phyloP scores from a whole-genome alignment of 2,888 invertebrate species.

The Eristalis tenax region DNA sequence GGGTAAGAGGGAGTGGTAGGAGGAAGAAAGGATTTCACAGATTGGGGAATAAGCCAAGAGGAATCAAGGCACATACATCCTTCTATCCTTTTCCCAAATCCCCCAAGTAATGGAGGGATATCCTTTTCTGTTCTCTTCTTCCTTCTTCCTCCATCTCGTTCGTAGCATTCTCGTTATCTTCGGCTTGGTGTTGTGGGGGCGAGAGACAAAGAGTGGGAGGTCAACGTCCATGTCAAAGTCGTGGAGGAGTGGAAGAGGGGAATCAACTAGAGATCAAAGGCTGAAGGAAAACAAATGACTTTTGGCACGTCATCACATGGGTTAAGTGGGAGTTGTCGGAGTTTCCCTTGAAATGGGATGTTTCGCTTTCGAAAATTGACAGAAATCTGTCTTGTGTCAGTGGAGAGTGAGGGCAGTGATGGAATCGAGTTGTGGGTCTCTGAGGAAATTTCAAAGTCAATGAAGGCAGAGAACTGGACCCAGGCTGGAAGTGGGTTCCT shows the following conservation, averaged over 20 bases:
- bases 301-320: neutral
- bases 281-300: neutral
- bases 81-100: slow-evolving; percentile 28
- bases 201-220: neutral
- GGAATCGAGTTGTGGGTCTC: too few species aligned
- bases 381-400: neutral
- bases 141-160: neutral
- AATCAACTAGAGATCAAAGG: neutral
- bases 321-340: neutral
- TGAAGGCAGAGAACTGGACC: too few species aligned
- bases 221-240: too few species aligned
- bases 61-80: slow-evolving; percentile 36
- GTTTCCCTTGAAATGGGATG: neutral
- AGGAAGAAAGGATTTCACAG: slow-evolving; percentile 19
- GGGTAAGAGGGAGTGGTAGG: neutral
- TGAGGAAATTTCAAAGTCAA: too few species aligned
- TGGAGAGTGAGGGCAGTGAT: too few species aligned
- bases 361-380: neutral
- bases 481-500: too few species aligned
- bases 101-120: slow-evolving; percentile 51
- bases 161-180: neutral
- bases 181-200: neutral
- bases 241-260: too few species aligned
- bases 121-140: slow-evolving; percentile 23
- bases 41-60: slow-evolving; percentile 29